Evolutionary conservation across 2,797 vertebrate genomes (phyloP), one percentile per base, ranked within the genome.

Genomic region (Phyllotis vaccarum): DNA sequence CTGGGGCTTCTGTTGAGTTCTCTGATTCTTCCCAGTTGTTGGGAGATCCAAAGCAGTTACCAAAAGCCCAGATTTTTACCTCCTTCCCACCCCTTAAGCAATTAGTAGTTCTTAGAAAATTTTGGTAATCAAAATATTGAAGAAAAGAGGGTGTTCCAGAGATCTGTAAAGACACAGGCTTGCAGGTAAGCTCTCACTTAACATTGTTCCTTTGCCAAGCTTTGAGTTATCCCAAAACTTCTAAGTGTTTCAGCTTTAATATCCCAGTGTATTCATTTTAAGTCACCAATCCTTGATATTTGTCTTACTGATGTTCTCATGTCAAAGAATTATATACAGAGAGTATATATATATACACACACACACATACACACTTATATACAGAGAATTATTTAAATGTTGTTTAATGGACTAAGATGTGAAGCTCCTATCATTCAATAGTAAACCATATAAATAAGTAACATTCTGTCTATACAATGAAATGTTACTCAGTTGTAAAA

Each of bases 11-110:
- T 89, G 75, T 34, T 43, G 29, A 96, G 11, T 64, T 79, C 40
- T 76, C 64, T 29, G n/a, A 16, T 21, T 24, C 54, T 96, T 96
- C 58, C 46, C 60, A 40, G 68, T 46, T 94, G 40, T 58, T 81
- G 27, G 46, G 86, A 81, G 19, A 75, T 37, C 60, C 93, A 95
- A 72, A 24, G 29, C 83, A 96, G 19, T 94, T 94, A 91, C 58
- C 21, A 83, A 96, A 60, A 89, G 43, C 49, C 94, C 31, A 94
- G 80, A 93, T 93, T 80, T 37, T 96, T 64, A 96, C 79, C 37
- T 64, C 62, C 24, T 90, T 52, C 40, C 3, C 52, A 91, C 6
- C 12, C 29, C 31, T 14, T 60, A 80, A 92, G 29, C 64, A 96
- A 90, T 97, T 94, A 90, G 37, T 62, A 22, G 46, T 54, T 27